Evolutionary conservation across 2,113 vertebrate species (phyloP).

Genomic region (Lophius piscatorius): DNA sequence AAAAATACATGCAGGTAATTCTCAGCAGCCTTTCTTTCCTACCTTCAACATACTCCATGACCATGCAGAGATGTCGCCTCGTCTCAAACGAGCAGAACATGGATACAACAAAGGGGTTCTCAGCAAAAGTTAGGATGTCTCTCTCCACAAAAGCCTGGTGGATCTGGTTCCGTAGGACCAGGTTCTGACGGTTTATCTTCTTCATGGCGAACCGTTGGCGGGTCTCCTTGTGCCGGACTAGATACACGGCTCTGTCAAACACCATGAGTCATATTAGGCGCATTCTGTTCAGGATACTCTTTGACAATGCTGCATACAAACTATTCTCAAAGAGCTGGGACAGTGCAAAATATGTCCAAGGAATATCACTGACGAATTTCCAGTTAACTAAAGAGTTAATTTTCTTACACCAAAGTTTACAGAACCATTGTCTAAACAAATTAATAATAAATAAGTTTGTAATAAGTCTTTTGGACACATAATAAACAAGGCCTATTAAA

Average conservation of each 20-base stretch:
- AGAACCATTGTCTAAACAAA: too few relatives aligned
- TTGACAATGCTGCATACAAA: too few relatives aligned
- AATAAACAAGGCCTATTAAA: not conserved
- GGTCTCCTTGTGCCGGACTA: conserved; percentile 93
- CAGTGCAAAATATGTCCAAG: too few relatives aligned
- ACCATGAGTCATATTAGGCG: not conserved
- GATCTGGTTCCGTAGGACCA: conserved; percentile 96
- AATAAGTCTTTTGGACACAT: not conserved
- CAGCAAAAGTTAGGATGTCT: conserved; percentile 96
- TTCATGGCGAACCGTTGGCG: conserved; percentile 97
- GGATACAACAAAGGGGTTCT: conserved; percentile 97
- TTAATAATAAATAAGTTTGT: too few relatives aligned
- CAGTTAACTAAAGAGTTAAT: too few relatives aligned
- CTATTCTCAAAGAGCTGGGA: too few relatives aligned
- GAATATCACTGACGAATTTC: too few relatives aligned
- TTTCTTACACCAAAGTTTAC: too few relatives aligned
- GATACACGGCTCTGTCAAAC: conserved; percentile 87
- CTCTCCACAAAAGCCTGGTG: conserved; percentile 98
- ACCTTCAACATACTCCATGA: conserved; percentile 99
- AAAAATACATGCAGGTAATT: not conserved
- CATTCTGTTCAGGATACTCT: too few relatives aligned
- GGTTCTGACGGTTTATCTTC: conserved; percentile 98
- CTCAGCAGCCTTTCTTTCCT: conserved; percentile 9
- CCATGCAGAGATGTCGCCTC: conserved; percentile 95
- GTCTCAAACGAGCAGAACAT: conserved; percentile 99